phyloP scores from a whole-genome alignment of 2,797 vertebrate species.

The Gymnoscopelus braueri region DNA sequence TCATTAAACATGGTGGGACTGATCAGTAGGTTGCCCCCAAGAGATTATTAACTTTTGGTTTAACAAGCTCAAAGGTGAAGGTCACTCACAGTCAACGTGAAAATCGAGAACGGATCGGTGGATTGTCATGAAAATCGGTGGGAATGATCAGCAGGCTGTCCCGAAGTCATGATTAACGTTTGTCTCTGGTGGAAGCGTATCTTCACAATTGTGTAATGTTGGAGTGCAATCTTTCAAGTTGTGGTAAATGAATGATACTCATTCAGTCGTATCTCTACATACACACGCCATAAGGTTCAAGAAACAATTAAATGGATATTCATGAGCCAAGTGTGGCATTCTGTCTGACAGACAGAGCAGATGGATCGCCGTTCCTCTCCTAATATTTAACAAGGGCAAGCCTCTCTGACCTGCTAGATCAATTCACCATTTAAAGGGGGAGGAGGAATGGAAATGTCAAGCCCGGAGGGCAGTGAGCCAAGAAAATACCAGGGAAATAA shows the following conservation, averaged over 20 bases:
- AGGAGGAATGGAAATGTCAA: conserved; percentile 64
- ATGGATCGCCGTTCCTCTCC: conserved; percentile 43
- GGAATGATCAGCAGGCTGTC: too few species aligned
- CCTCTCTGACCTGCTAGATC: conserved; percentile 41
- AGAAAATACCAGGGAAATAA: conserved; percentile 49
- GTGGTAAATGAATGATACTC: neutral
- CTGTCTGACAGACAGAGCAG: conserved; percentile 26
- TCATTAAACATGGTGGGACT: too few species aligned
- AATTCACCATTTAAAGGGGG: conserved; percentile 31
- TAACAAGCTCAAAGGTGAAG: too few species aligned
- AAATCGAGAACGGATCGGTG: too few species aligned
- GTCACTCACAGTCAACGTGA: too few species aligned
- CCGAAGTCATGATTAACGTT: too few species aligned
- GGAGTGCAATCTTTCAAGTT: too few species aligned
- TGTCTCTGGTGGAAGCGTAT: too few species aligned
- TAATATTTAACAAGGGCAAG: conserved; percentile 58
- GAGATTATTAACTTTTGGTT: too few species aligned
- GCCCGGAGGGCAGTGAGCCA: conserved; percentile 40
- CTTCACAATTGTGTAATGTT: too few species aligned
- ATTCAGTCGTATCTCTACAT: neutral
- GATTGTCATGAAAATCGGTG: too few species aligned
- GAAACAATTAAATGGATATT: conserved; percentile 17
- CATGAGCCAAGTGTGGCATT: conserved; percentile 30
- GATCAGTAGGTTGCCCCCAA: too few species aligned
- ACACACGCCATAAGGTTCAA: neutral